phyloP scores from a whole-genome alignment of 1,140 invertebrate genomes.

The Dryas iulia region DNA sequence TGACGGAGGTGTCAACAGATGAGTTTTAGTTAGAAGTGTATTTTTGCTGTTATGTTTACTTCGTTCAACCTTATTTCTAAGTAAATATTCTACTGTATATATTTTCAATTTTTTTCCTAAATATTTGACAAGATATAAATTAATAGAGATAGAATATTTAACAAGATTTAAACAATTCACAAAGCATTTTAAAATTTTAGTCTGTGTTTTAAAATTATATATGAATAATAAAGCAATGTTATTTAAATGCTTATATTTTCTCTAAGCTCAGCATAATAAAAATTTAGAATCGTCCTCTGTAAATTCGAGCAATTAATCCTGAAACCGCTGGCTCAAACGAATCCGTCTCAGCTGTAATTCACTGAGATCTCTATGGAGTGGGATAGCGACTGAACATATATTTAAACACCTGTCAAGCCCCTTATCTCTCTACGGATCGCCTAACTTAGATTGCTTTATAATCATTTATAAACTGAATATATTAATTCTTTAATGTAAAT shows the following conservation, averaged over 20 bases:
- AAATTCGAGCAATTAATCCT: conserved; percentile 60
- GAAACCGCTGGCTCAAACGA: conserved; percentile 50
- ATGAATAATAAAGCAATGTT: no score
- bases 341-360: conserved; percentile 49
- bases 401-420: conserved; percentile 71
- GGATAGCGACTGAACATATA: conserved; percentile 56
- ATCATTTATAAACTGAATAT: conserved; percentile 67
- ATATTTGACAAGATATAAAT: no score
- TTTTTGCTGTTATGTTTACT: not conserved
- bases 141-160: no score
- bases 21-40: conserved; percentile 10
- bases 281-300: conserved; percentile 32
- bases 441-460: conserved; percentile 78
- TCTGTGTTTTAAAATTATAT: no score
- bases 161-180: no score
- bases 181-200: no score
- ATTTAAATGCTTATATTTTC: no score
- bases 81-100: not conserved
- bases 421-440: conserved; percentile 56
- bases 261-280: no score
- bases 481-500: conserved; percentile 65
- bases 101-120: no score
- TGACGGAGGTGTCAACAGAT: conserved; percentile 29
- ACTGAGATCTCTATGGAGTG: conserved; percentile 45
- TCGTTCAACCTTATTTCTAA: not conserved